Conservation (phyloP, 2,797 vertebrate species). For the Falco peregrinus region DNA sequence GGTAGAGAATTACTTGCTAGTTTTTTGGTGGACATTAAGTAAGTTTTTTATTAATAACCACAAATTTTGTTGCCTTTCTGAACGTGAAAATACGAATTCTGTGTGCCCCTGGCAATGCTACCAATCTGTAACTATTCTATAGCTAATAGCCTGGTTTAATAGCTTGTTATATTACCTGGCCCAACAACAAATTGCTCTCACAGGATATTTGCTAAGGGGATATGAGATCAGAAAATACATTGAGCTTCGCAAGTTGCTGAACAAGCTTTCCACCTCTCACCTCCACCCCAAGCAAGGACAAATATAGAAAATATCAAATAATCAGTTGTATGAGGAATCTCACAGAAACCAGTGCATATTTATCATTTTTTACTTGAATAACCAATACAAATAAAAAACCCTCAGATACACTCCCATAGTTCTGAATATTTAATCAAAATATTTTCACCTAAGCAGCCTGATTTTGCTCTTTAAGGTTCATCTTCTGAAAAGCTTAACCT, state of each 20-base stretch:
- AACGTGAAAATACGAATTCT: background rate
- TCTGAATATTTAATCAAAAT: background rate
- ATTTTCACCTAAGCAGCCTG: background rate
- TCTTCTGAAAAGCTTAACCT: background rate
- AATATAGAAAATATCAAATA: background rate
- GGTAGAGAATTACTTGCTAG: background rate
- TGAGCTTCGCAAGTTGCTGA: background rate
- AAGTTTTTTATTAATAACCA: background rate
- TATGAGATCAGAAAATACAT: background rate
- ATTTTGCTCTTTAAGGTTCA: background rate
- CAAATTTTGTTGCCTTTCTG: background rate
- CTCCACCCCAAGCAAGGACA: background rate
- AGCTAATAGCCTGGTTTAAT: background rate
- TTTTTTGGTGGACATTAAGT: background rate
- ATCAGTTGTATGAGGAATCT: background rate
- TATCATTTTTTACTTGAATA: background rate
- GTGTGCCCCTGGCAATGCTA: background rate
- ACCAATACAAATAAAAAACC: background rate
- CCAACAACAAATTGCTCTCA: background rate
- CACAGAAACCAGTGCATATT: background rate
- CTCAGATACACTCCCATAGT: background rate
- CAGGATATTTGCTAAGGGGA: background rate
- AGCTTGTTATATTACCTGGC: background rate
- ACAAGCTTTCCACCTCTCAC: background rate
- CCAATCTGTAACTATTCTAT: background rate